Evolutionary conservation across 2,113 vertebrate genomes (phyloP).

Genomic region (Ia io): DNA sequence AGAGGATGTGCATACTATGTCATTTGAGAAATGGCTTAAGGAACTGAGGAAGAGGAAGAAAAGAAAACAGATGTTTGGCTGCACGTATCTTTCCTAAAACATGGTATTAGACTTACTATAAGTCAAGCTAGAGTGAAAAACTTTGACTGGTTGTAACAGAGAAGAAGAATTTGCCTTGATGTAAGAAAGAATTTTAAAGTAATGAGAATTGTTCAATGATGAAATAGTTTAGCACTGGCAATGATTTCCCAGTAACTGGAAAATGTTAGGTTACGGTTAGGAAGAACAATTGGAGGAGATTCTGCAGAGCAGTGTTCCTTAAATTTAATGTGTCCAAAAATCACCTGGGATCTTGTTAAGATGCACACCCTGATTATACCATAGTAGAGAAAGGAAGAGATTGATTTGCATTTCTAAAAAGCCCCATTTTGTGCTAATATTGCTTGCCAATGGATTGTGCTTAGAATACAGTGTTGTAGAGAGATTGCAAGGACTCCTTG

Average conservation of each 20-base stretch:
- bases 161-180: neutral
- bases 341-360: neutral
- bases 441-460: neutral
- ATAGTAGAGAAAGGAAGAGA: neutral
- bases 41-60: neutral
- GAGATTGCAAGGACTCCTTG: neutral
- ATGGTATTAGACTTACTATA: neutral
- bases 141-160: neutral
- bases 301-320: neutral
- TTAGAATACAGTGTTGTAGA: neutral
- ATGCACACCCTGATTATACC: neutral
- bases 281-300: neutral
- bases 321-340: neutral
- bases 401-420: neutral
- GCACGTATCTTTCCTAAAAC: neutral
- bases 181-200: neutral
- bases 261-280: neutral
- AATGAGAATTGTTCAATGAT: neutral
- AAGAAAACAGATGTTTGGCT: neutral
- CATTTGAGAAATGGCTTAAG: neutral
- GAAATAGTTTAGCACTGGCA: neutral
- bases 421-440: neutral
- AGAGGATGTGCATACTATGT: neutral
- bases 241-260: neutral
- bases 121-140: neutral